Conservation (phyloP, 2,888 invertebrate species). For the Tanypteryx hageni region DNA sequence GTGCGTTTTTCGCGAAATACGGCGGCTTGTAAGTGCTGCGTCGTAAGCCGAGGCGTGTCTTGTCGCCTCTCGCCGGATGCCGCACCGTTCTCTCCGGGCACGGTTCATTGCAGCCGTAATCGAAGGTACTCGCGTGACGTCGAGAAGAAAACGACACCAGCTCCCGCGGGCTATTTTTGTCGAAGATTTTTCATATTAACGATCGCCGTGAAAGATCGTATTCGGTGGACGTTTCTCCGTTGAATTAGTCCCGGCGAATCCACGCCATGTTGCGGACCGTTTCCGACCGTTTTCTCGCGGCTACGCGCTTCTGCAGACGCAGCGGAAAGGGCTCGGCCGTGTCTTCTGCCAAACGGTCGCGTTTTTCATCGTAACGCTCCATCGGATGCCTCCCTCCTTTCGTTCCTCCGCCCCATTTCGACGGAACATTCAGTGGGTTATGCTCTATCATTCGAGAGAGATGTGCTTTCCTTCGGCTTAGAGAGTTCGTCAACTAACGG, state of each 20-base stretch:
- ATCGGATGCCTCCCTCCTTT: constrained; percentile 8
- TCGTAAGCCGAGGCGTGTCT: not conserved
- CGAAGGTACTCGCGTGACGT: constrained; percentile 17
- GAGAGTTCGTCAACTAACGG: too few relatives aligned
- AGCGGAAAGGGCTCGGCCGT: not conserved
- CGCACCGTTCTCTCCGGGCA: not conserved
- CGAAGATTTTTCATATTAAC: not conserved
- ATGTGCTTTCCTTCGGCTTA: not conserved
- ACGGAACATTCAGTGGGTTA: constrained; percentile 38
- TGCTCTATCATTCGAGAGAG: constrained; percentile 2
- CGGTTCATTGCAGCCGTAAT: not conserved
- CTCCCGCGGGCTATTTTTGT: not conserved
- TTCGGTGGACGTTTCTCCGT: not conserved
- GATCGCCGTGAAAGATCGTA: not conserved
- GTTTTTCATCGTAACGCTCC: constrained; percentile 59
- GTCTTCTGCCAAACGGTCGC: not conserved
- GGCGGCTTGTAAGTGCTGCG: too few relatives aligned
- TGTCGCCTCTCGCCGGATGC: not conserved
- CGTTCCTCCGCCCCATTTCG: not conserved
- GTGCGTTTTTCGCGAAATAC: not conserved
- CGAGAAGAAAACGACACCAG: constrained; percentile 17
- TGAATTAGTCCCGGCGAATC: not conserved
- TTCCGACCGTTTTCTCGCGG: not conserved
- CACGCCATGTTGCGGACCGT: not conserved
- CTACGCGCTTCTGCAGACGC: not conserved